Base-by-base conservation (phyloP, 2,113 vertebrate genomes). In the Ursus arctos region DNA sequence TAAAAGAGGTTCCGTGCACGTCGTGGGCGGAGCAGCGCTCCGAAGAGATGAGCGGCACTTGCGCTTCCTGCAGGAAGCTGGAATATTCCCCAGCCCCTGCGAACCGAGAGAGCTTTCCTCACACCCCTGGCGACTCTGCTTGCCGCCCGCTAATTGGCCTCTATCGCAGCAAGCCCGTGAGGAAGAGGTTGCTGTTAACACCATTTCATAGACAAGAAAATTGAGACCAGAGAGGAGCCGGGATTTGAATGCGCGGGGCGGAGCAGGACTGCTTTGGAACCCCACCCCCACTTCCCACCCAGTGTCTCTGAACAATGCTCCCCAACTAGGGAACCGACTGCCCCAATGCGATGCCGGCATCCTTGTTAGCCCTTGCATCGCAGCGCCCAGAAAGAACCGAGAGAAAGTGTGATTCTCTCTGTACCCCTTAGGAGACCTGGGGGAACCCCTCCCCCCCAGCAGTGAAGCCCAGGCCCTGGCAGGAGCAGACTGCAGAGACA, bases 41-140 rank as follows among this genome's bases (percentile, higher is more conserved):
- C 0, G 18, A 24, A 6, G 98, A 22, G 65, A 99, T 89, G 22
- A 99, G 85, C 1, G 98, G 98, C 7, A 98, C 93, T 77, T 97
- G 82, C 0, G 98, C 98, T 85, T 98, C 98, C 95, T 98, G 98
- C 85, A 98, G 98, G n/a, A 97, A 98, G 47, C 84, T 93, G 72
- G 98, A 79, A 36, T 98, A 98, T 26, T 97, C 95, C 69, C 97
- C 98, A 0, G 98, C 97, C 8, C 98, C 98, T 99, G 96, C 4
- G 5, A 55, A 95, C 2, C 2, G 7, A 83, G 8, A 72, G 43
- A 3, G 15, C 33, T 3, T 63, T 83, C 40, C 33, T 92, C 36
- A 86, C 77, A 43, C 36, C 47, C 7, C 15, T 36, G 0, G 1
- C 0, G 13, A 19, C 59, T 5, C 18, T 77, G 43, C 43, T 31